phyloP scores from a whole-genome alignment of 2,888 invertebrate species.

The Platerodrilus igneus region DNA sequence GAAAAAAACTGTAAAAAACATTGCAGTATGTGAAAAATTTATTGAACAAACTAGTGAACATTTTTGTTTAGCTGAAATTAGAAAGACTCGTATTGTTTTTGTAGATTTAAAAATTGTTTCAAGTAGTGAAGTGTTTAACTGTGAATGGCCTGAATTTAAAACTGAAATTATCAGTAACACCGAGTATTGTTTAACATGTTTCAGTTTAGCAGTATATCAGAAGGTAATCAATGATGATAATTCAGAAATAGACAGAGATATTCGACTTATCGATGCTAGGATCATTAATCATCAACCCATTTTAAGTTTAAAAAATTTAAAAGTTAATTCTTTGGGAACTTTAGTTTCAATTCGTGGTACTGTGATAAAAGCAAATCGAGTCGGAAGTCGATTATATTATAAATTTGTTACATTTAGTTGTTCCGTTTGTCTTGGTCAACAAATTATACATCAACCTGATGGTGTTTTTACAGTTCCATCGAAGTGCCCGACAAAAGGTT shows the following conservation, averaged over 20 bases:
- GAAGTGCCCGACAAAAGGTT: slow-evolving; percentile 54
- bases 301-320: slow-evolving; percentile 63
- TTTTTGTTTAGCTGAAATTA: slow-evolving; percentile 56
- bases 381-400: slow-evolving; percentile 68
- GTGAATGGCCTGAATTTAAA: slow-evolving; percentile 52
- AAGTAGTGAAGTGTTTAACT: slow-evolving; percentile 55
- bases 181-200: slow-evolving; percentile 60
- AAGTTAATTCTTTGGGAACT: slow-evolving; percentile 69
- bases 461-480: slow-evolving; percentile 58
- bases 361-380: slow-evolving; percentile 73
- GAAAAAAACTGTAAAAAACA: slow-evolving; percentile 49
- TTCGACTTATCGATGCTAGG: slow-evolving; percentile 54
- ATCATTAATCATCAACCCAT: slow-evolving; percentile 62
- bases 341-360: slow-evolving; percentile 79
- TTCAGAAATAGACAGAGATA: slow-evolving; percentile 32
- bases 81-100: slow-evolving; percentile 54
- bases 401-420: slow-evolving; percentile 77
- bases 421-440: slow-evolving; percentile 59
- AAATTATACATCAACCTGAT: slow-evolving; percentile 62
- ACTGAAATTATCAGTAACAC: slow-evolving; percentile 65
- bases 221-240: slow-evolving; percentile 48
- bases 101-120: slow-evolving; percentile 56
- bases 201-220: slow-evolving; percentile 79
- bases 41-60: slow-evolving; percentile 48
- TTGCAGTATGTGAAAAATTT: slow-evolving; percentile 55